phyloP scores from a whole-genome alignment of 2,888 invertebrate genomes.

The Xestia rhomboidea region DNA sequence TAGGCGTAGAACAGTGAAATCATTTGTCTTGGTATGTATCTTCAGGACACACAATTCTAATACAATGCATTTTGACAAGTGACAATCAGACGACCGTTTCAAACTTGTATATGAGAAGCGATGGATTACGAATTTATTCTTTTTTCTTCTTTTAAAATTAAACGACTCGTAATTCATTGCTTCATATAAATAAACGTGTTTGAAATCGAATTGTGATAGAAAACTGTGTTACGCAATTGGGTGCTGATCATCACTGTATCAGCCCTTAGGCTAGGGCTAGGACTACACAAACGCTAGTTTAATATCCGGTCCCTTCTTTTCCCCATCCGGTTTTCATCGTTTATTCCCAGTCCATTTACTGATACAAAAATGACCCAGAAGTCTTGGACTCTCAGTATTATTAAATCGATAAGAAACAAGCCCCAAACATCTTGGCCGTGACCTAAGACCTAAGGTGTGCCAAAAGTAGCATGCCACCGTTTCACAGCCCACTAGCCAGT shows the following conservation, averaged over 20 bases:
- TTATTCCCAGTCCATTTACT: neutral
- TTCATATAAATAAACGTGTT: too few species aligned
- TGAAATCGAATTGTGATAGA: too few species aligned
- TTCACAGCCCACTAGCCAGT: neutral
- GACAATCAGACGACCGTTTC: too few species aligned
- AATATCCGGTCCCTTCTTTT: neutral
- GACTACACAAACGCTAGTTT: too few species aligned
- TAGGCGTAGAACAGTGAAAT: neutral
- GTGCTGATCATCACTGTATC: too few species aligned
- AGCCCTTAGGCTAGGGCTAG: neutral
- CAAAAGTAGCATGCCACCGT: conserved; percentile 1
- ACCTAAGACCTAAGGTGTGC: conserved; percentile 2
- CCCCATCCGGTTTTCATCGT: too few species aligned
- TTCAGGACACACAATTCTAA: neutral
- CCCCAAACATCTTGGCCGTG: conserved; percentile 21
- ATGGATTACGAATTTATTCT: too few species aligned
- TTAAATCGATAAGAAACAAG: neutral
- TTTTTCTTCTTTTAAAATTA: too few species aligned
- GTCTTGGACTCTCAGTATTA: neutral
- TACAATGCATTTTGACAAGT: too few species aligned
- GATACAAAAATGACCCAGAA: neutral
- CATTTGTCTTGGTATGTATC: neutral
- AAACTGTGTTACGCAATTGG: too few species aligned
- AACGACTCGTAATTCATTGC: too few species aligned
- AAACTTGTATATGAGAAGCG: too few species aligned